Percentiles rank a stretch among this genome's conserved stretches.
Conservation (phyloP, 2,113 vertebrate genomes). For the Suricata suricatta region DNA sequence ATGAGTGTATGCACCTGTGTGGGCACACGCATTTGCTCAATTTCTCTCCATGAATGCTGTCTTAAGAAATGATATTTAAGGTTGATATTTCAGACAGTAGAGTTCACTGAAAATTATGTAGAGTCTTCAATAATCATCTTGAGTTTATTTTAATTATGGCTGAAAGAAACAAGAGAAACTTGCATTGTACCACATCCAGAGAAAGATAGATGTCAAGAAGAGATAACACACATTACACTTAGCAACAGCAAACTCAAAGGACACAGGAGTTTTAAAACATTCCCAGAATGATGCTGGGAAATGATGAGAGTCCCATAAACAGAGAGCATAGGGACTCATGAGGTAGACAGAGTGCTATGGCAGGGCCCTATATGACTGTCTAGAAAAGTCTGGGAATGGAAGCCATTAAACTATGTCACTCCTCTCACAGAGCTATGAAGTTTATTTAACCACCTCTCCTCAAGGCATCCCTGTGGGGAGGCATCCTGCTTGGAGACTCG, state of each 20-base stretch:
- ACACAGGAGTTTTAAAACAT: neutral
- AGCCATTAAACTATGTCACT: neutral
- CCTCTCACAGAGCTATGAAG: neutral
- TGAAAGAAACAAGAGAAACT: neutral
- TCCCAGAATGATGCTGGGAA: neutral
- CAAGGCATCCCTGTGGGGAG: neutral
- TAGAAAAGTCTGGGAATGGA: neutral
- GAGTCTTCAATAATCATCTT: neutral
- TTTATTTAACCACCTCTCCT: neutral
- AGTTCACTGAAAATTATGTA: neutral
- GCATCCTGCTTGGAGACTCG: neutral
- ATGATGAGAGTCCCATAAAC: neutral
- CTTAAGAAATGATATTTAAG: neutral
- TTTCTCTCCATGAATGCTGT: neutral
- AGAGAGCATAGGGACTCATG: neutral
- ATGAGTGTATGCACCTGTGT: accelerated
- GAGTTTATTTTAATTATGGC: neutral
- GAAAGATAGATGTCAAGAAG: neutral
- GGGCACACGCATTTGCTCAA: neutral
- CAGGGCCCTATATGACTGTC: neutral
- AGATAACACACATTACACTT: neutral
- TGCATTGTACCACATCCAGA: neutral
- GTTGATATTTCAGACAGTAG: neutral
- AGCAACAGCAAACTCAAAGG: neutral
- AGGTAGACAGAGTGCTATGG: neutral